Evolutionary conservation across 2,797 vertebrate genomes (phyloP).

Genomic region (Aeoliscus strigatus): DNA sequence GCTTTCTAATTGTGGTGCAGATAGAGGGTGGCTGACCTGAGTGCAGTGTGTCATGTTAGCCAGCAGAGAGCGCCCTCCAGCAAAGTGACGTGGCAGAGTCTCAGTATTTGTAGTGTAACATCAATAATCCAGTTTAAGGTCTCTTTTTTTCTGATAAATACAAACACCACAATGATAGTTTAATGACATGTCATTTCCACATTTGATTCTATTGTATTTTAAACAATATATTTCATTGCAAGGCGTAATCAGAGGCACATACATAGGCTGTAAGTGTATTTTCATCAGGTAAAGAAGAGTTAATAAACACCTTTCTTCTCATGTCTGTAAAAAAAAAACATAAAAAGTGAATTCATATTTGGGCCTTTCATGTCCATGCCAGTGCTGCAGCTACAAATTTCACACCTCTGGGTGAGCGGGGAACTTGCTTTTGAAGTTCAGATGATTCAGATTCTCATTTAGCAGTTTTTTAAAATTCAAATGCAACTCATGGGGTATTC

Average conservation of each 20-base stretch:
- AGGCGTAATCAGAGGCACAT: slow-evolving; percentile 1
- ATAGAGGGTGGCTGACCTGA: neutral
- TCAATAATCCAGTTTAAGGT: too few relatives aligned
- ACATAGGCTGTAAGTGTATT: slow-evolving; percentile 6
- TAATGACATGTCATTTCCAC: too few relatives aligned
- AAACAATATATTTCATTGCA: too few relatives aligned
- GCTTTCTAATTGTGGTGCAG: too few relatives aligned
- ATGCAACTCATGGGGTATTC: slow-evolving; percentile 31
- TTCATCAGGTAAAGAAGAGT: slow-evolving; percentile 34
- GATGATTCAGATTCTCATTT: slow-evolving; percentile 72
- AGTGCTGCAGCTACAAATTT: slow-evolving; percentile 65
- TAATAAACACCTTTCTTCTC: slow-evolving; percentile 25
- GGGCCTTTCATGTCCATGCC: slow-evolving; percentile 63
- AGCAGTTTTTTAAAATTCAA: slow-evolving; percentile 57
- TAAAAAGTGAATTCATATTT: slow-evolving; percentile 56
- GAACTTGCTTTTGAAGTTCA: slow-evolving; percentile 67
- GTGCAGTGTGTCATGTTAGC: neutral
- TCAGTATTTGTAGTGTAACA: too few relatives aligned
- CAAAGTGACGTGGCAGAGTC: too few relatives aligned
- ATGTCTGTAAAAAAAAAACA: slow-evolving; percentile 55
- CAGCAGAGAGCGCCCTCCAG: slow-evolving; percentile 60
- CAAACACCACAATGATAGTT: too few relatives aligned
- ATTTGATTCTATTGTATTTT: slow-evolving; percentile 5
- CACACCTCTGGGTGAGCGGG: slow-evolving; percentile 60
- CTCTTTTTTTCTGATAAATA: too few relatives aligned